Conservation (phyloP, 2,888 invertebrate genomes). For the Amblyjoppa fuscipennis region DNA sequence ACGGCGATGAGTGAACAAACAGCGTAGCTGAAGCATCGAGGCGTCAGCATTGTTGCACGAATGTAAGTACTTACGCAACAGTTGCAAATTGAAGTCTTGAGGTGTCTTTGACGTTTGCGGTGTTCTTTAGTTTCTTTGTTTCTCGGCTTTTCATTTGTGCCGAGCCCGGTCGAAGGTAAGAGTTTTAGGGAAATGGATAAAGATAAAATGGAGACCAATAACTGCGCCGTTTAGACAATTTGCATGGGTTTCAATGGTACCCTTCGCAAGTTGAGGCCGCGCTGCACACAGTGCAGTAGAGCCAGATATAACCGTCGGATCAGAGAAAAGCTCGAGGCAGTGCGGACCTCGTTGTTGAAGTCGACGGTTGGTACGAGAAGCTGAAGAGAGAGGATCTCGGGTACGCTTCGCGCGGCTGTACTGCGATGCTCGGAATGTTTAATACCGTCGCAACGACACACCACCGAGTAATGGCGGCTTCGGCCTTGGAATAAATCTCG, state of each 20-base stretch:
- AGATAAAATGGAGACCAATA: background rate
- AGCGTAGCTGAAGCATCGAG: too few species aligned
- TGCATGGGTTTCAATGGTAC: background rate
- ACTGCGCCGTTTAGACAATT: background rate
- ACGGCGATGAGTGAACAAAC: too few species aligned
- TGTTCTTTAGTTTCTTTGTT: too few species aligned
- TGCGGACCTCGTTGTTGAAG: slow-evolving; percentile 46
- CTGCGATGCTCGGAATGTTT: slow-evolving; percentile 82
- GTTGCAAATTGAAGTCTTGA: too few species aligned
- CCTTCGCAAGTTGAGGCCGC: background rate
- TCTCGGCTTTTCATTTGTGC: too few species aligned
- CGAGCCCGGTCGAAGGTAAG: background rate
- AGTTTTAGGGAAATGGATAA: background rate
- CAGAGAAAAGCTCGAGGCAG: slow-evolving; percentile 11
- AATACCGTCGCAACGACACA: slow-evolving; percentile 81
- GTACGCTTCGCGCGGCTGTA: slow-evolving; percentile 68
- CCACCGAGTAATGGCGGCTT: slow-evolving; percentile 79
- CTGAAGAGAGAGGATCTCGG: slow-evolving; percentile 10
- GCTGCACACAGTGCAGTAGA: slow-evolving; percentile 11
- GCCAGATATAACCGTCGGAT: slow-evolving; percentile 26
- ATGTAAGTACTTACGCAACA: too few species aligned
- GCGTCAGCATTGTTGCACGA: too few species aligned
- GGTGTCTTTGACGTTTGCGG: too few species aligned
- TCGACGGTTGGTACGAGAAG: slow-evolving; percentile 30
- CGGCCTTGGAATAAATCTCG: slow-evolving; percentile 80